Percentiles rank a stretch among this genome's conserved stretches.
phyloP scores from a whole-genome alignment of 2,888 invertebrate species.

The Dolichopus griseipennis region DNA sequence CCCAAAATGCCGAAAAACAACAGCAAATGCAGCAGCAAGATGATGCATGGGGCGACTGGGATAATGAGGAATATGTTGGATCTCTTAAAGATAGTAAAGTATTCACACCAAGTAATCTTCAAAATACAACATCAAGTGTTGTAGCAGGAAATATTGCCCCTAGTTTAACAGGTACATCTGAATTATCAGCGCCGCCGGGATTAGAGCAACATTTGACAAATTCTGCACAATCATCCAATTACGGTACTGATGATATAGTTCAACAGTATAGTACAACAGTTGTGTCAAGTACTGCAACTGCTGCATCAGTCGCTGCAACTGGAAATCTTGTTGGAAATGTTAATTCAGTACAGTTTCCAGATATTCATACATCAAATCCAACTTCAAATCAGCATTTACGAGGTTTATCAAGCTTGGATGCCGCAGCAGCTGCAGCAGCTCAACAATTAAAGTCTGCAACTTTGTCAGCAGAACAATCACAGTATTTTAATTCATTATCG shows the following conservation, averaged over 20 bases:
- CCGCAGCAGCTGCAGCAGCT: constrained; percentile 21
- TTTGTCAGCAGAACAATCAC: constrained; percentile 54
- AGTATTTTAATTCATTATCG: constrained; percentile 49
- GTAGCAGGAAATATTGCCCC: constrained; percentile 24
- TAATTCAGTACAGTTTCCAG: constrained; percentile 34
- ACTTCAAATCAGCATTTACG: constrained; percentile 35
- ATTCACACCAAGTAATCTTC: constrained; percentile 61
- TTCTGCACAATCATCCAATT: constrained; percentile 32
- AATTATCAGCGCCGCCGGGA: constrained; percentile 44
- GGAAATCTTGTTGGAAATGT: constrained; percentile 33
- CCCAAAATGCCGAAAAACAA: constrained; percentile 40
- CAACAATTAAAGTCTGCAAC: constrained; percentile 51
- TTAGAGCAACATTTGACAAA: constrained; percentile 40
- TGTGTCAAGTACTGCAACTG: constrained; percentile 32
- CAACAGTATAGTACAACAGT: constrained; percentile 32
- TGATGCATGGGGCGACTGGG: constrained; percentile 65
- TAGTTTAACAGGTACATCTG: constrained; percentile 21
- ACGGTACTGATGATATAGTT: constrained; percentile 32
- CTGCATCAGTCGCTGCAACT: constrained; percentile 33
- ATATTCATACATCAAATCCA: constrained; percentile 41
- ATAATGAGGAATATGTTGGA: constrained; percentile 90
- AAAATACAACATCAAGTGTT: constrained; percentile 34
- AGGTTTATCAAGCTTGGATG: constrained; percentile 18
- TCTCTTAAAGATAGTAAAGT: constrained; percentile 91
- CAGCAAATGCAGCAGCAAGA: constrained; percentile 32